These are phyloP conservation scores for Molanna angustata DNA, from an alignment of 2,888 invertebrate species.

Conservation along the genomic window DNA sequence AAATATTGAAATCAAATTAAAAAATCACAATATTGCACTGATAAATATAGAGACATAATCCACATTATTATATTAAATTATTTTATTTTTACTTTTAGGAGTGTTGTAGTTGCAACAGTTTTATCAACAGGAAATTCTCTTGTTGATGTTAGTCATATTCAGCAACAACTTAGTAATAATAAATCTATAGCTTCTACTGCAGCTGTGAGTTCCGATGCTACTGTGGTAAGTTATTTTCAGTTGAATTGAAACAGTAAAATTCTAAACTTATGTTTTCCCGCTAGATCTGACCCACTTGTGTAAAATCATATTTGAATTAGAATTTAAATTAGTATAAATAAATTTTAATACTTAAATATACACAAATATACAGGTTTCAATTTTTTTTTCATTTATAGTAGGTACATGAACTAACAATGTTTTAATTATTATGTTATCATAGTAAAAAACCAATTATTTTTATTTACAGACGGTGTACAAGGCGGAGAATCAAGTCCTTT, in stretches of 20 bases:
- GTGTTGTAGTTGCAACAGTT: slow-evolving; percentile 70
- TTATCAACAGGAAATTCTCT: slow-evolving; percentile 64
- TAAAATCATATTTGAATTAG: background rate
- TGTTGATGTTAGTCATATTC: slow-evolving; percentile 70
- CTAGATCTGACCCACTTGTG: too few relatives aligned
- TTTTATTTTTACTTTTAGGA: slow-evolving; percentile 48
- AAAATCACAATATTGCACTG: too few relatives aligned
- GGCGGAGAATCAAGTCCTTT: slow-evolving; percentile 68
- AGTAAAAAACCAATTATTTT: background rate
- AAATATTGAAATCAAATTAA: too few relatives aligned
- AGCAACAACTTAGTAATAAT: slow-evolving; percentile 56
- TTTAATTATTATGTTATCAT: background rate
- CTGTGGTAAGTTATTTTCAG: slow-evolving; percentile 25
- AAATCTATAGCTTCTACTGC: slow-evolving; percentile 48
- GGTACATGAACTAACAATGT: too few relatives aligned
- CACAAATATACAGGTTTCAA: too few relatives aligned
- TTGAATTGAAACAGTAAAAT: background rate
- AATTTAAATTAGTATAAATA: background rate
- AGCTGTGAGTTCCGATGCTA: slow-evolving; percentile 34
- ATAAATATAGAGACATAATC: too few relatives aligned
- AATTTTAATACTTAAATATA: too few relatives aligned
- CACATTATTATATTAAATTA: too few relatives aligned
- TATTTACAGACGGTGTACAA: slow-evolving; percentile 65
- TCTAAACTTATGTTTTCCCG: background rate
- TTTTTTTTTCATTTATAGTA: too few relatives aligned